phyloP scores from a whole-genome alignment of 2,113 vertebrate genomes.

The Columba livia region DNA sequence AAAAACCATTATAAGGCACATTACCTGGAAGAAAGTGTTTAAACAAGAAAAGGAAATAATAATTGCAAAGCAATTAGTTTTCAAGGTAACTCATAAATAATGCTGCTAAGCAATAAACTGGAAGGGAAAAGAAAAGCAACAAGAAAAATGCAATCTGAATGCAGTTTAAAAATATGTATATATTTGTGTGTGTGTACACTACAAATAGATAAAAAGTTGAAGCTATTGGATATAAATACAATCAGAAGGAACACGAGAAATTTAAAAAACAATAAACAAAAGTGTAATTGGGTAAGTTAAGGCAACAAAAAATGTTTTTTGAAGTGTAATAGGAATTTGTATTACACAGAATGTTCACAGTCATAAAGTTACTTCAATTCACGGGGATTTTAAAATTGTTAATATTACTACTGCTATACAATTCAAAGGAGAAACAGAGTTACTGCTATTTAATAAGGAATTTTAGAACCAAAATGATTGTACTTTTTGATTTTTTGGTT shows the following conservation, averaged over 20 bases:
- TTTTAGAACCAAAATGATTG: background rate
- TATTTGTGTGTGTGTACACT: background rate
- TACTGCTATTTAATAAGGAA: background rate
- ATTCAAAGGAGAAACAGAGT: background rate
- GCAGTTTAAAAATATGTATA: background rate
- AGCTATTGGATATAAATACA: background rate
- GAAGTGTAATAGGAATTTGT: background rate
- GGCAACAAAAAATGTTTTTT: background rate
- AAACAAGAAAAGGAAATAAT: background rate
- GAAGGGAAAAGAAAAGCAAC: background rate
- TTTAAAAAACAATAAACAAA: background rate
- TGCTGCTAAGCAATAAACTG: background rate
- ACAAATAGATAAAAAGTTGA: background rate
- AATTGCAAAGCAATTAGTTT: background rate
- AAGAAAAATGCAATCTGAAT: background rate
- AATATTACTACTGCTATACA: background rate
- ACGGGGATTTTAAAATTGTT: background rate
- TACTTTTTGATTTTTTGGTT: background rate
- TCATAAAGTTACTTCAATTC: background rate
- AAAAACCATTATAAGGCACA: background rate
- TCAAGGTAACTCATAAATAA: background rate
- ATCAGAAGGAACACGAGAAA: background rate
- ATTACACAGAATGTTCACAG: background rate
- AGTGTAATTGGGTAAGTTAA: background rate
- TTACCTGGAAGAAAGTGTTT: background rate